Evolutionary conservation across 2,888 invertebrate species (phyloP), one percentile per base, ranked within the genome.

Genomic region (Augochlorella aurata): DNA sequence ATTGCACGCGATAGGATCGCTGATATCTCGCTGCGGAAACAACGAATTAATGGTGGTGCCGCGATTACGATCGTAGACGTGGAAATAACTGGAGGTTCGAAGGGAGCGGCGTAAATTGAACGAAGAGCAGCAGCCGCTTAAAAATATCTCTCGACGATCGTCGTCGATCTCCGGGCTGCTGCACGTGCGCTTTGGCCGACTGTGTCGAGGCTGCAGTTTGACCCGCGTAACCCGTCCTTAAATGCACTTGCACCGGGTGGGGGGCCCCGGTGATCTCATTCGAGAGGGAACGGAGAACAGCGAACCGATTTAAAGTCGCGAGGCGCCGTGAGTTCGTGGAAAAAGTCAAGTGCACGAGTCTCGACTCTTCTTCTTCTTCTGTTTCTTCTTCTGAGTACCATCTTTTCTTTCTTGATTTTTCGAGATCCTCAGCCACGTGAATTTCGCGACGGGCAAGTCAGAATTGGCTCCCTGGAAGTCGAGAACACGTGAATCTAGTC

Each of bases 221-320:
- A 86, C 84, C 85, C 85, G 77, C 16, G 80, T 70, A 74, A 86
- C 82, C 79, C 76, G 58, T 82, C 69, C 74, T 87, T 80, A 82
- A 85, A 80, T 24, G 76, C 83, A 47, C n/a, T 21, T 68, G 24
- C 76, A 69, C 65, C 44, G 65, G 63, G 52, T 49, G 44, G 66
- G 61, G 66, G 66, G 52, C 58, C 8, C 4, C 66, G 86, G 88
- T 87, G 88, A 87, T 88, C 84, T 87, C 87, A 87, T 63, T 79
- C 54, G 67, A 67, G 10, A 49, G 58, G 61, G 58, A 44, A 16
- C 29, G 70, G 54, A 24, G 49, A 50, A 29, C 66, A 50, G 38
- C 68, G 47, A 67, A 24, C 47, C 80, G 81, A 74, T 80, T 74
- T 52, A 70, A 81, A 49, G 29, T 50, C 21, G 29, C 58, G 18